These are phyloP conservation scores for Leptogaster cylindrica DNA, from an alignment of 2,888 invertebrate genomes.

Conservation along the genomic window DNA sequence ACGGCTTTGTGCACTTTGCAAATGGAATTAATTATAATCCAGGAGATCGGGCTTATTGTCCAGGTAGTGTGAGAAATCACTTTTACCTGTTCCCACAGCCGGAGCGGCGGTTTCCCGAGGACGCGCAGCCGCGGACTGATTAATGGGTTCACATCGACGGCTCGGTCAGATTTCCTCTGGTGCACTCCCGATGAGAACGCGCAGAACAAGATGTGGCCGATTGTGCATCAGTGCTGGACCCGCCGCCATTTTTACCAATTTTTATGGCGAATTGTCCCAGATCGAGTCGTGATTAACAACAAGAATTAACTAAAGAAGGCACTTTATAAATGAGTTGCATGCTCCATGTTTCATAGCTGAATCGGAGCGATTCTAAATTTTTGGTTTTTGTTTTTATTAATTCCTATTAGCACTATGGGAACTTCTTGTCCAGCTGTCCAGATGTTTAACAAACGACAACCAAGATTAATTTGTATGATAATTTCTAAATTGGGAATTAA, in stretches of 20 bases:
- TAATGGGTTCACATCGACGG: constrained; percentile 23
- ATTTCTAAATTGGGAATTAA: constrained; percentile 28
- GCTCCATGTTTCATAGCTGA: background rate
- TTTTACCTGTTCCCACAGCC: constrained; percentile 41
- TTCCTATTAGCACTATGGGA: background rate
- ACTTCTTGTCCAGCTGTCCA: background rate
- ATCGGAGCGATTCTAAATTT: too few relatives aligned
- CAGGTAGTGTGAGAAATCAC: constrained; percentile 45
- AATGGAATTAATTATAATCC: constrained; percentile 42
- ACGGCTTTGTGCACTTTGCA: constrained; percentile 28
- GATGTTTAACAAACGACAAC: background rate
- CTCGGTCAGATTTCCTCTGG: constrained; percentile 16
- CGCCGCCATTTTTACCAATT: constrained; percentile 18
- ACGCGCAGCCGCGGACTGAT: constrained; percentile 15
- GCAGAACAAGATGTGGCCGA: background rate
- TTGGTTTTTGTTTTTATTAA: too few relatives aligned
- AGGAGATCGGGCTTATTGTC: constrained; percentile 39
- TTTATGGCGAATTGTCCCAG: constrained; percentile 31
- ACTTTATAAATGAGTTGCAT: constrained; percentile 9
- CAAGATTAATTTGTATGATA: constrained; percentile 24
- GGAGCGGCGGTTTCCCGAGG: constrained; percentile 10
- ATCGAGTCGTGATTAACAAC: constrained; percentile 7
- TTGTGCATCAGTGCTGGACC: constrained; percentile 17
- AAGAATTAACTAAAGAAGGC: constrained; percentile 5
- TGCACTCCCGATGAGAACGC: background rate